phyloP scores from a whole-genome alignment of 2,888 invertebrate species.

The Scaptomyza reducta region DNA sequence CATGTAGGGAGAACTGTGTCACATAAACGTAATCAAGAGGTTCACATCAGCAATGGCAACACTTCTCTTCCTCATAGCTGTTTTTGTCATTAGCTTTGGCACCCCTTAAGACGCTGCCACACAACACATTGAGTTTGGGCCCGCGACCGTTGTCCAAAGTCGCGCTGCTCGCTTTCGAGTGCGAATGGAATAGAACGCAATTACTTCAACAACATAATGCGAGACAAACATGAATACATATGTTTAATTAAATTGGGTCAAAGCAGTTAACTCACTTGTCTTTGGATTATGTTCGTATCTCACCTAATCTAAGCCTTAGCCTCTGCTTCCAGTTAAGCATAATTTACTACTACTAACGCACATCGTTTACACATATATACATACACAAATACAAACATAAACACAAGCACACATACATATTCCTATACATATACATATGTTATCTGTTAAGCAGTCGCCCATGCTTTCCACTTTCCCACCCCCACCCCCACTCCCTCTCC shows the following conservation, averaged over 20 bases:
- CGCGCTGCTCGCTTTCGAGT: slow-evolving; percentile 32
- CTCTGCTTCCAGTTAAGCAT: slow-evolving; percentile 29
- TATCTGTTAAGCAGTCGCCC: slow-evolving; percentile 13
- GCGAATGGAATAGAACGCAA: slow-evolving; percentile 42
- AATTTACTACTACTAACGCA: slow-evolving; percentile 22
- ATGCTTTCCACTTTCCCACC: not conserved
- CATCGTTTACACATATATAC: not conserved
- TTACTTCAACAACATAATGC: slow-evolving; percentile 21
- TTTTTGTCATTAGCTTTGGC: slow-evolving; percentile 63
- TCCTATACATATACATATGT: not conserved
- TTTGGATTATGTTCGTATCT: slow-evolving; percentile 73
- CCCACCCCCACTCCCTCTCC: too few relatives aligned
- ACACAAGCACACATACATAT: not conserved
- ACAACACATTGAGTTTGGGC: slow-evolving; percentile 26
- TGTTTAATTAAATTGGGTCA: slow-evolving; percentile 77
- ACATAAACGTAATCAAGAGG: slow-evolving; percentile 46
- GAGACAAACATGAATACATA: slow-evolving; percentile 25
- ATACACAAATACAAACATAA: not conserved
- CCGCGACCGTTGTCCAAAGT: slow-evolving; percentile 40
- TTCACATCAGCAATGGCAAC: slow-evolving; percentile 45
- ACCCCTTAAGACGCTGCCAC: slow-evolving; percentile 28
- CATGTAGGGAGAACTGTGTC: not conserved
- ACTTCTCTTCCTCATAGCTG: slow-evolving; percentile 26
- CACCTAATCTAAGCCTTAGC: slow-evolving; percentile 63
- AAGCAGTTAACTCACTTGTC: slow-evolving; percentile 76